phyloP scores from a whole-genome alignment of 2,113 vertebrate species.

The Rhizomys pruinosus region DNA sequence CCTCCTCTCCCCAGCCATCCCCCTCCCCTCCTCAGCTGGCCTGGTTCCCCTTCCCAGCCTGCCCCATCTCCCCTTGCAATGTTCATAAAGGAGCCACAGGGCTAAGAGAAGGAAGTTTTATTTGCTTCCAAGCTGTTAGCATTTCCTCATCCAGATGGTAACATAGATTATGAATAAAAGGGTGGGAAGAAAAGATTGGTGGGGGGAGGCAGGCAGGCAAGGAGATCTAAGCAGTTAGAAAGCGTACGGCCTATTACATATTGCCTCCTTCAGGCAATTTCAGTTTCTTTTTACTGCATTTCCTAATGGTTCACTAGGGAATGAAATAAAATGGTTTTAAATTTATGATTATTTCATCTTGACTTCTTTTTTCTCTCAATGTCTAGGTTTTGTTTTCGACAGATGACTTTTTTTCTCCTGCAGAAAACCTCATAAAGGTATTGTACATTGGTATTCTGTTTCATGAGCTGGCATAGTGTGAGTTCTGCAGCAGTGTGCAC shows the following conservation, averaged over 20 bases:
- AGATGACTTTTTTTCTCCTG: conserved; percentile 77
- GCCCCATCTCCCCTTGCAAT: not conserved
- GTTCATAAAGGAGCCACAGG: not conserved
- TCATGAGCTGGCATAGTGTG: not conserved
- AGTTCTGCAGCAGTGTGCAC: not conserved
- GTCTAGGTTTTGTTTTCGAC: conserved; percentile 77
- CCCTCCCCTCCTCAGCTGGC: too few relatives aligned
- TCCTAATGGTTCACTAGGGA: not conserved
- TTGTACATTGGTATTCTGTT: not conserved
- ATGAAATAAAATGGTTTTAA: not conserved
- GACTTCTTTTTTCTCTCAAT: conserved; percentile 31
- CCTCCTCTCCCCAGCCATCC: too few relatives aligned
- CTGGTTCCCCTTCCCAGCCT: too few relatives aligned
- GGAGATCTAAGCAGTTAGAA: not conserved
- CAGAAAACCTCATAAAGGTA: conserved; percentile 82
- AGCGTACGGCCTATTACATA: not conserved
- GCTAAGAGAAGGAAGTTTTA: not conserved
- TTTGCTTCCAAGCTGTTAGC: not conserved
- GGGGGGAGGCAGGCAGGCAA: not conserved
- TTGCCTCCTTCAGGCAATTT: not conserved
- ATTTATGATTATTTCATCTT: conserved; percentile 23
- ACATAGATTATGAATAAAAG: not conserved
- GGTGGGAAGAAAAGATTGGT: not conserved
- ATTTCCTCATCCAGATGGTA: not conserved
- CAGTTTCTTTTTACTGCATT: not conserved